Percentiles rank a stretch among this genome's conserved stretches.
Conservation (phyloP, 2,797 vertebrate species). For the Otus scops region DNA sequence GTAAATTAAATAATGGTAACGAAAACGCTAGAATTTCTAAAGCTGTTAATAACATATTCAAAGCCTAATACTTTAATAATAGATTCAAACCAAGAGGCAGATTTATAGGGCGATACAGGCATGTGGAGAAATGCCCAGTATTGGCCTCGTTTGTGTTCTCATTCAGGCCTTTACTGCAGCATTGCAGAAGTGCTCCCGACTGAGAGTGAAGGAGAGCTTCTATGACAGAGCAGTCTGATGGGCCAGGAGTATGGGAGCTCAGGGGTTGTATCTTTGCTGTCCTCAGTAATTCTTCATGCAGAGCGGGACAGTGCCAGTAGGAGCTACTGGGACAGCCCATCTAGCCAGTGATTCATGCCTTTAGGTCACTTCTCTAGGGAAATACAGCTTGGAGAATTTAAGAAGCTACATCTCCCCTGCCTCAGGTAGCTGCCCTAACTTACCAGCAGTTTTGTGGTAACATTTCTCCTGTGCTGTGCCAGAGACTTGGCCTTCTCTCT, state of each 20-base stretch:
- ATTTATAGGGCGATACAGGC: background rate
- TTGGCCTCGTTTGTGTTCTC: background rate
- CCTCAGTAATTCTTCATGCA: background rate
- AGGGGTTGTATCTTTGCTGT: background rate
- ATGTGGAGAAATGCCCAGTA: background rate
- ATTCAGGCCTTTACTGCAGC: background rate
- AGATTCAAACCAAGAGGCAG: background rate
- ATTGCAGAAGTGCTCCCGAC: background rate
- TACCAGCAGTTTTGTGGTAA: background rate
- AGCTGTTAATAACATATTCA: background rate
- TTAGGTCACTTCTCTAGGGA: background rate
- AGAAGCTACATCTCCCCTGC: background rate
- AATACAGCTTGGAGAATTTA: background rate
- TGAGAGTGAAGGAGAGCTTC: background rate
- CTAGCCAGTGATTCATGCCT: background rate
- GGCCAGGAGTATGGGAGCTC: background rate
- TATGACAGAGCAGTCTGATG: background rate
- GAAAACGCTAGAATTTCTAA: background rate
- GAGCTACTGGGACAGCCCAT: background rate
- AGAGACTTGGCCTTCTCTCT: background rate
- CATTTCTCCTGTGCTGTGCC: background rate
- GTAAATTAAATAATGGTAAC: background rate
- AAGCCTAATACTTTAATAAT: background rate
- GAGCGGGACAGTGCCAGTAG: background rate
- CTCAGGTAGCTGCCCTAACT: background rate